Evolutionary conservation across 2,888 invertebrate species (phyloP), one percentile per base, ranked within the genome.

Genomic region (Drosophila diplacantha): DNA sequence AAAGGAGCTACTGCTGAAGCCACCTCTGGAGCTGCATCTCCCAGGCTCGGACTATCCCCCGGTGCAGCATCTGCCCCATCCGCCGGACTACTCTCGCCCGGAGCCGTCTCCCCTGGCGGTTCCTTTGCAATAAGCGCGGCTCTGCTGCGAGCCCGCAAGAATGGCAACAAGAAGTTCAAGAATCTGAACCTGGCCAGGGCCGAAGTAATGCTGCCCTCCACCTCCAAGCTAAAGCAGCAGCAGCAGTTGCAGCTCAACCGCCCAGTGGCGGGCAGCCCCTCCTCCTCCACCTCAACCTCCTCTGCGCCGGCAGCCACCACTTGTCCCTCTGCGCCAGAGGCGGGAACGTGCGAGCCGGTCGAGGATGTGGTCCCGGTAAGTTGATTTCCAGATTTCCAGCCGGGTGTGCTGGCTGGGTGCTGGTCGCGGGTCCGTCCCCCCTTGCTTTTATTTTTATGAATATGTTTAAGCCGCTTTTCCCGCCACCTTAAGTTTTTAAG

Each of bases 131-230:
- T 61, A 34, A 61, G 41, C 29, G 69, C 65, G 41, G 69, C 75
- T 35, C 60, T 83, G 57, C 81, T 81, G 50, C 75, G 76, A 34
- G 79, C 74, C 71, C 81, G 80, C 60, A 79, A 76, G 56, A 72
- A 74, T 54, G 72, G 83, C 74, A 85, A 83, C 77, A 85, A 81
- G 70, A 86, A 86, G 77, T 86, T 86, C 58, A 84, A 86, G 78
- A 86, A 86, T 75, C 80, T 86, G 73, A 86, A 84, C 78, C 75
- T 85, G 76, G 80, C 83, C 71, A 79, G 85, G 72, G 78, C 74
- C 53, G 86, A 86, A 73, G 83, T 86, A 54, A 86, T 86, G 86
- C 73, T 85, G 75, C 86, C 86, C 53, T 86, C 86, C 31, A 86
- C 86, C 46, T 75, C 84, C 44, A 86, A 85, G 78, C 76, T 86